Conservation (phyloP, 2,113 vertebrate species). For the Siniperca chuatsi region DNA sequence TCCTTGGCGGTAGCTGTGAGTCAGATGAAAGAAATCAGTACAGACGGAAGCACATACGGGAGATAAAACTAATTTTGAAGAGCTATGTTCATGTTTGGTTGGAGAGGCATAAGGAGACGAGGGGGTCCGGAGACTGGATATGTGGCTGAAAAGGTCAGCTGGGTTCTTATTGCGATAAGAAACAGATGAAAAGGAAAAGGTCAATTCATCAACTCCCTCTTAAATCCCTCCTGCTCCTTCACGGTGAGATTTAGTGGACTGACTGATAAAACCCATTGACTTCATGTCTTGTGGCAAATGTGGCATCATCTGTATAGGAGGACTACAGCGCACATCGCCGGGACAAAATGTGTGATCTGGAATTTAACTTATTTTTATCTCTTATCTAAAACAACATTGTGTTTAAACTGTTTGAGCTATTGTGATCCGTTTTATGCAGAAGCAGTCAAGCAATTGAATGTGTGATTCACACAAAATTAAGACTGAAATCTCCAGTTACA, state of each 20-base stretch:
- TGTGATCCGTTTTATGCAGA: constrained; percentile 10
- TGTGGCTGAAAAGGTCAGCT: constrained; percentile 81
- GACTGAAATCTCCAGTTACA: constrained; percentile 54
- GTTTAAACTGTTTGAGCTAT: constrained; percentile 19
- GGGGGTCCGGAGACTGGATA: constrained; percentile 65
- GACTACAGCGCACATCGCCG: neutral
- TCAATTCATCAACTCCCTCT: constrained; percentile 82
- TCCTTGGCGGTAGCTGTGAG: neutral
- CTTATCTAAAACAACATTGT: neutral
- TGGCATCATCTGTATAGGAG: constrained; percentile 36
- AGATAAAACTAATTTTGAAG: constrained; percentile 67
- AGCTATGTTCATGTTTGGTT: constrained; percentile 32
- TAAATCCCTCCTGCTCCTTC: constrained; percentile 73
- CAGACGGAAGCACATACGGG: constrained; percentile 39
- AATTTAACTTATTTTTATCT: constrained; percentile 31
- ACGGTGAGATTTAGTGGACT: constrained; percentile 70
- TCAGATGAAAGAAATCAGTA: constrained; percentile 44
- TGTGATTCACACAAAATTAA: constrained; percentile 53
- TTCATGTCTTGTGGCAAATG: constrained; percentile 58
- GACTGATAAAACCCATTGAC: constrained; percentile 75
- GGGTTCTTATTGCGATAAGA: constrained; percentile 81
- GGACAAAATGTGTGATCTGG: constrained; percentile 6
- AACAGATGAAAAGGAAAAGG: constrained; percentile 81
- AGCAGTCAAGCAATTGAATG: constrained; percentile 29
- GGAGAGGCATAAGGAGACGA: constrained; percentile 35